Base-by-base conservation (phyloP, 2,888 invertebrate genomes). In the Epinotia ramella region DNA sequence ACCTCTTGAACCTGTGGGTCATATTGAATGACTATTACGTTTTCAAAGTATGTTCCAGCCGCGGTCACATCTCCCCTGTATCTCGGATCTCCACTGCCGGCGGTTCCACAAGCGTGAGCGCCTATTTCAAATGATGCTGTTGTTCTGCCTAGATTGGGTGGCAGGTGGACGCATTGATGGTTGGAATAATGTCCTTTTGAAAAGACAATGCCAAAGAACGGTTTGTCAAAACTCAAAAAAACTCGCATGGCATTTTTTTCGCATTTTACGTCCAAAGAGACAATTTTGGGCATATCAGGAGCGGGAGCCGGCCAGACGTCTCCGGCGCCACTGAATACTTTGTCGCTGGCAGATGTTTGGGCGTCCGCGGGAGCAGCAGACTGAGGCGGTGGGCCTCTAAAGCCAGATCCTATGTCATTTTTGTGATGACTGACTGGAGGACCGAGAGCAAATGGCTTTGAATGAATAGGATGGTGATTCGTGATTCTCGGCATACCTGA, bases 191-290 rank as follows among this genome's bases (percentile, higher is more conserved):
- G 98, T 1, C 98, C 98, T 89, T 98, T 98, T 78, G 98, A 98
- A 95, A 98, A 98, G 57, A 98, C 97, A 67, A 98, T 98, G n/a
- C 98, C 98, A 83, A 97, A 98, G 95, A 98, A 98, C 0, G 98
- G 98, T 85, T 98, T 98, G 85, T 98, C 98, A 85, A 98, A 98
- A 79, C 98, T 97, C n/a, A 98, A 95, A 84, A 97, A 98, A 0
- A 99, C 98, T 88, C 98, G 97, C 98, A 99, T 99, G 73, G 97
- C 95, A 85, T 97, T 98, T 88, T 98, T 98, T 90, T 98, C 98
- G 89, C 98, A 99, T 88, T 98, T 98, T 0, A 98, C 98, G 83
- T 99, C 98, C 13, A 98, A 93, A 0, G 98, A 98, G 12, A 98
- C 96, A 78, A 98, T 98, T 91, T 98, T 98, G 0, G 98, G 98